phyloP scores from a whole-genome alignment of 2,888 invertebrate species.

The Anthrax anthrax region DNA sequence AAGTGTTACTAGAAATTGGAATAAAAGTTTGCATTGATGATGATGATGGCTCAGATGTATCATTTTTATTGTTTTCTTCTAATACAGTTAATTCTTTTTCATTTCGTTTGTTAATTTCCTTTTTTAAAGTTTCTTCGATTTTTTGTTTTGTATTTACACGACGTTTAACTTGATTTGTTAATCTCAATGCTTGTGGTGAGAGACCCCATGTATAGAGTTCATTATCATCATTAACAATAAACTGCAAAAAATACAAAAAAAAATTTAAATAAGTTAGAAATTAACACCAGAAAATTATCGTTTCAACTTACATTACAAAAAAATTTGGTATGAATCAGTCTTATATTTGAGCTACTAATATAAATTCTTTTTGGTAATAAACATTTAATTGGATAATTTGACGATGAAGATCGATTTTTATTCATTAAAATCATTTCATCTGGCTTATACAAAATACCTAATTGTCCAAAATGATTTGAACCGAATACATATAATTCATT shows the following conservation, averaged over 20 bases:
- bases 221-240: constrained; percentile 50
- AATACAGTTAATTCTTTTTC: neutral
- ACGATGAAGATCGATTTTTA: neutral
- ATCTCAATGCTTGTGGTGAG: constrained; percentile 56
- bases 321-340: constrained; percentile 45
- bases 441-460: constrained; percentile 46
- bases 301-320: constrained; percentile 70
- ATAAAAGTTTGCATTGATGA: too few species aligned
- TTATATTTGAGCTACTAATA: constrained; percentile 26
- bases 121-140: constrained; percentile 32
- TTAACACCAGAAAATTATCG: neutral
- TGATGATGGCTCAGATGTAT: neutral
- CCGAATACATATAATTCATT: constrained; percentile 63
- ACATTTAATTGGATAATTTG: constrained; percentile 19
- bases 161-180: constrained; percentile 48
- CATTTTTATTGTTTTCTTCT: neutral
- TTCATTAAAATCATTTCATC: neutral
- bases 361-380: constrained; percentile 34
- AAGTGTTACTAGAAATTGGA: too few species aligned
- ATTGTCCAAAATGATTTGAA: constrained; percentile 71
- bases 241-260: constrained; percentile 25
- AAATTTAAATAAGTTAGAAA: constrained; percentile 1
- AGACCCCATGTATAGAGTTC: constrained; percentile 61
- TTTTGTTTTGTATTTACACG: constrained; percentile 41
- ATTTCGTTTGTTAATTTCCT: constrained; percentile 27